Conservation (phyloP, 2,113 vertebrate genomes). For the Nesoenas mayeri region DNA sequence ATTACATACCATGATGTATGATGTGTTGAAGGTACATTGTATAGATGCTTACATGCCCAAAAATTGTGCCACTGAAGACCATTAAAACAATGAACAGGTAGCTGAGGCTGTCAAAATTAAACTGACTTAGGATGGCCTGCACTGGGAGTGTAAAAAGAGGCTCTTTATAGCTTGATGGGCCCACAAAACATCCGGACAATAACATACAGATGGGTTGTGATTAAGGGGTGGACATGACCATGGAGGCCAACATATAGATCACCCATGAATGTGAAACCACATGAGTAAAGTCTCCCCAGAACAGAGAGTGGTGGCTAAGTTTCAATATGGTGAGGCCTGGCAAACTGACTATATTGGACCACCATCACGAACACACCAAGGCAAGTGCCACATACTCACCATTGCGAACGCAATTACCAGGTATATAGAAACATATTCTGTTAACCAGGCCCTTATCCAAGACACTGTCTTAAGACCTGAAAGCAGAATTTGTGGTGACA, state of each 20-base stretch:
- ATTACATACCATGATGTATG: neutral
- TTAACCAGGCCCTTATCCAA: neutral
- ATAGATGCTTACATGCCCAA: neutral
- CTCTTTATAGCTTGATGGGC: neutral
- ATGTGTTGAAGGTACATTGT: neutral
- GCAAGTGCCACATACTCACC: neutral
- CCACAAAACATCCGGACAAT: neutral
- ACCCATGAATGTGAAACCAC: neutral
- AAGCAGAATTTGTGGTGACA: neutral
- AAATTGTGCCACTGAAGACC: neutral
- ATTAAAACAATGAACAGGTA: neutral
- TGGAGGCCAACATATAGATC: neutral
- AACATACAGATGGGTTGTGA: neutral
- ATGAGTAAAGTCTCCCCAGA: neutral
- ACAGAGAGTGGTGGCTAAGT: neutral
- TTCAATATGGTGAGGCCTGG: neutral
- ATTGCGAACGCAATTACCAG: neutral
- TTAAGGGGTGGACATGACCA: neutral
- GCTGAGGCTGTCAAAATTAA: neutral
- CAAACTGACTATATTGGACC: neutral
- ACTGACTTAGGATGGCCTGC: neutral
- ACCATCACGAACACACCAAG: neutral
- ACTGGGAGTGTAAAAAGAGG: neutral
- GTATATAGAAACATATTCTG: neutral
- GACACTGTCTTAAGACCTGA: neutral